Base-by-base conservation (phyloP, 1,140 invertebrate genomes). In the Pentalonia nigronervosa region DNA sequence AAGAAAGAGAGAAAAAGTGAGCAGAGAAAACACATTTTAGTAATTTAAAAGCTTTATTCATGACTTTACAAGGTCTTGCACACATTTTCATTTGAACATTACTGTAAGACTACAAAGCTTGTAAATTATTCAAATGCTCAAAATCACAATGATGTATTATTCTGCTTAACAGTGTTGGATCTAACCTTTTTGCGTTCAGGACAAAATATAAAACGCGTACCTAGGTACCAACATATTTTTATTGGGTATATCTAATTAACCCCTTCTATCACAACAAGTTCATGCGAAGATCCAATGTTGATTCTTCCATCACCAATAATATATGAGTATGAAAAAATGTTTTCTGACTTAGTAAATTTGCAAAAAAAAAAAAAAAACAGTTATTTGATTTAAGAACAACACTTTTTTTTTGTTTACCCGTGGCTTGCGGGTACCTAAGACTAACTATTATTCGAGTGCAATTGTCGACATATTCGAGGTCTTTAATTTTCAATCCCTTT, bases 11-110 rank as follows among this genome's bases (percentile, higher is more conserved):
- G 48, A 25, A 53, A 41, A 34, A 56, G n/a, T 56, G 50, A 89
- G 21, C 11, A 11, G 48, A 25, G 34, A 36, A 89, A 56, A 56
- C 21, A 89, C 48, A 56, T 56, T 53, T 87, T 87, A 48, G 86
- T 87, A 87, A 87, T 87, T 56, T 53, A 89, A 89, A 89, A 89
- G 87, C 48, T 89, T 89, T 89, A 50, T 89, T 56, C 88, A 56
- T 89, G 86, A 48, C 45, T 23, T 48, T 89, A 23, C 36, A 50
- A 48, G 20, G 21, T 21, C 9, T 89, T 53, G 87, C 87, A 17
- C n/a, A 50, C 87, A 87, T 89, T 89, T 53, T 89, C 87, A 53
- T 89, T 89, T 89, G n/a, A 89, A 89, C 47, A 53, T 53, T 53
- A 20, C 34, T 3, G 34, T 89, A 34, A 56, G 21, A 41, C n/a